Evolutionary conservation across 1,140 invertebrate species (phyloP).

Genomic region (Drosophila burlai): DNA sequence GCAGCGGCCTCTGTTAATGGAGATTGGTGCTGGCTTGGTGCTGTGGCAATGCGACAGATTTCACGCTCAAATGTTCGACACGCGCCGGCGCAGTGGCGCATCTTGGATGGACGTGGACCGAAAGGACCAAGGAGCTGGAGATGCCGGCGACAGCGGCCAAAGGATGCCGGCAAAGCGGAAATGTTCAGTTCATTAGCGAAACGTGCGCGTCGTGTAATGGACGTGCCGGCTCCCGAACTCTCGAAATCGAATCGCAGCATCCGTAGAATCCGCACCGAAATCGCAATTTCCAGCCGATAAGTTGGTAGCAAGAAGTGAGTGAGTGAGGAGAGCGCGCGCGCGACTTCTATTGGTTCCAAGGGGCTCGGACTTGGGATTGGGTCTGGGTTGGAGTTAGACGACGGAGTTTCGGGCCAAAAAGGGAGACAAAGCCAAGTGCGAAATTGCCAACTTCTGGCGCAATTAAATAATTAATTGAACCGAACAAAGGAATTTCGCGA

Average conservation of each 20-base stretch:
- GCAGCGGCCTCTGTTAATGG: slow-evolving; percentile 24
- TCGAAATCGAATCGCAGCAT: slow-evolving; percentile 14
- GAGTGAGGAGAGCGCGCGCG: slow-evolving; percentile 65
- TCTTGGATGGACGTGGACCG: slow-evolving; percentile 18
- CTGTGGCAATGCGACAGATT: slow-evolving; percentile 72
- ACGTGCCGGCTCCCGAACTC: slow-evolving; percentile 54
- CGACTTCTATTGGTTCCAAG: slow-evolving; percentile 38
- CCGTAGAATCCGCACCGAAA: slow-evolving; percentile 10
- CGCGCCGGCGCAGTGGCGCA: slow-evolving; percentile 72
- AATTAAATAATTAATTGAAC: slow-evolving; percentile 84
- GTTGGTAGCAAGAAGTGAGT: slow-evolving; percentile 30
- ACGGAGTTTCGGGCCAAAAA: slow-evolving; percentile 2
- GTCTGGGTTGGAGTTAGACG: background rate
- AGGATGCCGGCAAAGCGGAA: slow-evolving; percentile 82
- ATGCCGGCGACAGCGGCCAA: slow-evolving; percentile 25
- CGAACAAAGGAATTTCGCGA: slow-evolving; percentile 77
- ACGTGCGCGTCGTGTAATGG: slow-evolving; percentile 79
- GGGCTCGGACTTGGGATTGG: background rate
- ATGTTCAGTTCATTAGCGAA: slow-evolving; percentile 84
- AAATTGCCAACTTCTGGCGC: slow-evolving; percentile 77
- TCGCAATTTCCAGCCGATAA: slow-evolving; percentile 22
- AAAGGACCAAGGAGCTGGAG: slow-evolving; percentile 26
- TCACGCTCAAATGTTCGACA: slow-evolving; percentile 79
- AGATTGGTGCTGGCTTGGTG: slow-evolving; percentile 20
- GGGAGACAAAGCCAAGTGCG: slow-evolving; percentile 53